Percentiles rank a stretch among this genome's conserved stretches.
These are phyloP conservation scores for Phyllopteryx taeniolatus DNA, from an alignment of 2,113 vertebrate species.

Conservation along the genomic window DNA sequence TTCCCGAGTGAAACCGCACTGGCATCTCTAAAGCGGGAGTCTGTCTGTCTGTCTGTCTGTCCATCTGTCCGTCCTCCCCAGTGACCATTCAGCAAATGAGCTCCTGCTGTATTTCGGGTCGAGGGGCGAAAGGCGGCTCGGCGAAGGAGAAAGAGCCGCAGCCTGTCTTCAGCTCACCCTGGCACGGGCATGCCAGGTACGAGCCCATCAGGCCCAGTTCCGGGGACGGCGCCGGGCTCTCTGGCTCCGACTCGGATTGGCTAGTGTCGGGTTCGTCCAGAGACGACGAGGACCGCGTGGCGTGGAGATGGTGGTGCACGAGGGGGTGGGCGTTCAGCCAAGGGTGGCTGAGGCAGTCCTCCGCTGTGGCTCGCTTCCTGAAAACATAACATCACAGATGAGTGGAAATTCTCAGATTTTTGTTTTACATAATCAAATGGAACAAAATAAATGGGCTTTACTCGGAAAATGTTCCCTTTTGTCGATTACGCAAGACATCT, in stretches of 20 bases:
- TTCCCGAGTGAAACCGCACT: constrained; percentile 7
- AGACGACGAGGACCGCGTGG: constrained; percentile 35
- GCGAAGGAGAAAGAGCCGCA: constrained; percentile 70
- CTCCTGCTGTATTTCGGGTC: constrained; percentile 74
- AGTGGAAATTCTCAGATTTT: constrained; percentile 45
- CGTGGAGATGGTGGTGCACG: constrained; percentile 16
- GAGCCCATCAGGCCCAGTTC: constrained; percentile 66
- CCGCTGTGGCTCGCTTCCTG: constrained; percentile 77
- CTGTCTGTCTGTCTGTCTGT: neutral
- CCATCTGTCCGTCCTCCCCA: neutral
- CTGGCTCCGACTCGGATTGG: constrained; percentile 74
- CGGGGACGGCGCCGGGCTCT: constrained; percentile 67
- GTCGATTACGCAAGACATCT: constrained; percentile 56
- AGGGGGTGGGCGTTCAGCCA: constrained; percentile 65
- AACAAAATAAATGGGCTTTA: constrained; percentile 37
- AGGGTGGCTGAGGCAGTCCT: constrained; percentile 75
- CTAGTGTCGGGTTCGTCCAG: constrained; percentile 69
- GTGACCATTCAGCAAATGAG: constrained; percentile 70
- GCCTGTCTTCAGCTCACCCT: constrained; percentile 71
- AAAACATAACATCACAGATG: constrained; percentile 47
- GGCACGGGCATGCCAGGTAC: constrained; percentile 62
- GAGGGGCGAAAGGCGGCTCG: constrained; percentile 62
- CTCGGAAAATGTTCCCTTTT: constrained; percentile 10
- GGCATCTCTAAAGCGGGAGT: constrained; percentile 47
- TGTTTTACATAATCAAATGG: constrained; percentile 18